Conservation (phyloP, 2,797 vertebrate genomes). For the Melanotaenia parkinsoni region DNA sequence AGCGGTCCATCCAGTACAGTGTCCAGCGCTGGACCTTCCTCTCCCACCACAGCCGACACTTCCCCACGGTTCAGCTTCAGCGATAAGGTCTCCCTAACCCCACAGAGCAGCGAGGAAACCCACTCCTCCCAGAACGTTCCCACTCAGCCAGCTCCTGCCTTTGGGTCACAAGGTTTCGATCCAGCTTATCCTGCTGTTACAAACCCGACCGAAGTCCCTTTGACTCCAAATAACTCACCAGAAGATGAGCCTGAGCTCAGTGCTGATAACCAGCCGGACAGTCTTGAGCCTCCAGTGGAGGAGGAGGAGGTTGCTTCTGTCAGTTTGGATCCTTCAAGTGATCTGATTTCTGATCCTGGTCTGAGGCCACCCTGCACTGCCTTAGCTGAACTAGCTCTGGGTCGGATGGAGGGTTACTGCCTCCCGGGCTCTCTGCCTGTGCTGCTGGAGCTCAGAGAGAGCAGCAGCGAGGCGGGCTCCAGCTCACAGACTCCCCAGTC, state of each 20-base stretch:
- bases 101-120: slow-evolving; percentile 87
- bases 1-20: slow-evolving; percentile 96
- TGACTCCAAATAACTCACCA: slow-evolving; percentile 60
- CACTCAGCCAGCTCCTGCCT: slow-evolving; percentile 31
- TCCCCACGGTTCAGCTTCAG: slow-evolving; percentile 91
- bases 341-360: slow-evolving; percentile 9
- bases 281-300: slow-evolving; percentile 11
- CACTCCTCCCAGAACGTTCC: slow-evolving; percentile 67
- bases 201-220: slow-evolving; percentile 41
- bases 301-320: background rate
- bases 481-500: slow-evolving; percentile 84
- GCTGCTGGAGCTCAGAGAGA: slow-evolving; percentile 83
- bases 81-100: slow-evolving; percentile 86
- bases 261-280: slow-evolving; percentile 15
- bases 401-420: slow-evolving; percentile 75
- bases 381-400: slow-evolving; percentile 68
- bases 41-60: slow-evolving; percentile 89
- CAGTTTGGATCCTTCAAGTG: background rate
- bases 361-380: slow-evolving; percentile 55
- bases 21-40: slow-evolving; percentile 95
- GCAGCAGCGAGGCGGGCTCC: slow-evolving; percentile 84
- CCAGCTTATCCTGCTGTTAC: slow-evolving; percentile 25
- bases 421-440: slow-evolving; percentile 79
- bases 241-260: slow-evolving; percentile 43
- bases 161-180: slow-evolving; percentile 41